Evolutionary conservation across 2,113 vertebrate species (phyloP), one percentile per base, ranked within the genome.

Genomic region (Rhynchomys soricoides): DNA sequence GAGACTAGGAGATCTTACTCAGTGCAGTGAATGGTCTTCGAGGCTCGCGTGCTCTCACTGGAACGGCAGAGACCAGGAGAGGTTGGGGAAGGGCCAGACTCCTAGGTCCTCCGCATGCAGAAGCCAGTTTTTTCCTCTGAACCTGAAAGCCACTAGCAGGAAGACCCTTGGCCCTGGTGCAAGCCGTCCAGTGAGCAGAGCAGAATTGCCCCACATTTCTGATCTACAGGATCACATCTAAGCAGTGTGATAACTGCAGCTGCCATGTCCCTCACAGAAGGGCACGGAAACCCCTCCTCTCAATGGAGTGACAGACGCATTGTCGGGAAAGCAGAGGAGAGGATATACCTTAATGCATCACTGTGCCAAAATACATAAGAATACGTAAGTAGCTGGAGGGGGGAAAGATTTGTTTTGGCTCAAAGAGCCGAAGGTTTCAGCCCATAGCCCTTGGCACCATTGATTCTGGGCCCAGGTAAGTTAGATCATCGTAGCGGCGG

Each of bases 121-220:
- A 31, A 66, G 26, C 62, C 90, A 78, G 37, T 52, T 66, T 93
- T 82, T 57, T 40, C 26, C 82, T 96, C 78, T 45, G 50, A 9
- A 4, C 16, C 74, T 70, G 40, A 82, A 62, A 74, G 34, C 40
- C 48, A 24, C 37, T 22, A 50, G 7, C n/a, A 85, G 43, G 21
- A 48, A 62, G 52, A 79, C 19, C 31, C 55, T 75, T 50, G 68
- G 45, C 26, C 78, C 52, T 3, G n/a, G n/a, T 34, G 48, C 70
- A 77, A 59, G 6, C 59, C 7, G 48, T 82, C 59, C 52, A n/a
- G 45, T 59, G 31, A 64, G 17, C 57, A 90, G 55, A 81, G 40
- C 48, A 92, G 77, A 95, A n/a, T 7, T 40, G 31, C 15, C 90
- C n/a, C 40, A 29, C 34, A n/a, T 89, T 89, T 95, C 37, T 90